These are phyloP conservation scores for Coelogynopora nodosa DNA, from an alignment of 2,888 invertebrate species.

Conservation along the genomic window DNA sequence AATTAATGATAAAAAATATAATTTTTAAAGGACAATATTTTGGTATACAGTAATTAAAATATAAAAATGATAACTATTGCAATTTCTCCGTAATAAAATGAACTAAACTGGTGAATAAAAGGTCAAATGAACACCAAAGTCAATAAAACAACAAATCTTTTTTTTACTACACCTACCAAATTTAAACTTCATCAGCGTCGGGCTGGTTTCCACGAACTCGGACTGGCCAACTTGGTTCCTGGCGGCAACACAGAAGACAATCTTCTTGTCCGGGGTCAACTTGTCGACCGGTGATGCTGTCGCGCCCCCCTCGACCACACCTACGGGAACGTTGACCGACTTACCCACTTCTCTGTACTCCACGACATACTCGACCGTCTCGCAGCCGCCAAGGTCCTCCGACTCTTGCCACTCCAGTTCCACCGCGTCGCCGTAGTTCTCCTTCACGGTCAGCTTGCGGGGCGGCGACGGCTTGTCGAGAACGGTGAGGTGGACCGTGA, in stretches of 20 bases:
- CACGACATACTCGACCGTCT: constrained; percentile 36
- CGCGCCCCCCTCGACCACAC: neutral
- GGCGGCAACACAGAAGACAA: constrained; percentile 41
- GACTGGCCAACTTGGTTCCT: constrained; percentile 43
- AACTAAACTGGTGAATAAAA: too few relatives aligned
- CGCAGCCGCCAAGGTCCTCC: constrained; percentile 30
- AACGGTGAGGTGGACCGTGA: constrained; percentile 33
- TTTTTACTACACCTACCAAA: constrained; percentile 39
- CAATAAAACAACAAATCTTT: too few relatives aligned
- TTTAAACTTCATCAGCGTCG: constrained; percentile 17
- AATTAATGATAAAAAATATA: too few relatives aligned
- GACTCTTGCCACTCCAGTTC: constrained; percentile 34
- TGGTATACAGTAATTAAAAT: too few relatives aligned
- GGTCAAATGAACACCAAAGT: too few relatives aligned
- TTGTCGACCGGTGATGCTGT: neutral
- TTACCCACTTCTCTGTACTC: constrained; percentile 39
- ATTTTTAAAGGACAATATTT: too few relatives aligned
- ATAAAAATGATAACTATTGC: too few relatives aligned
- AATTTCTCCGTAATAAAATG: too few relatives aligned
- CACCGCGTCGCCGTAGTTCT: constrained; percentile 46
- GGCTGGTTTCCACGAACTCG: constrained; percentile 44
- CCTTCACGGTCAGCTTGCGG: constrained; percentile 53
- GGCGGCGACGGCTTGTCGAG: constrained; percentile 58
- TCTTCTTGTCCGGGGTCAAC: constrained; percentile 38
- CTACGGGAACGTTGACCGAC: constrained; percentile 7